A percentile compares a stretch with the other conserved stretches of the same genome.
phyloP scores from a whole-genome alignment of 1,140 invertebrate species.

The Aphelenchoides fujianensis region DNA sequence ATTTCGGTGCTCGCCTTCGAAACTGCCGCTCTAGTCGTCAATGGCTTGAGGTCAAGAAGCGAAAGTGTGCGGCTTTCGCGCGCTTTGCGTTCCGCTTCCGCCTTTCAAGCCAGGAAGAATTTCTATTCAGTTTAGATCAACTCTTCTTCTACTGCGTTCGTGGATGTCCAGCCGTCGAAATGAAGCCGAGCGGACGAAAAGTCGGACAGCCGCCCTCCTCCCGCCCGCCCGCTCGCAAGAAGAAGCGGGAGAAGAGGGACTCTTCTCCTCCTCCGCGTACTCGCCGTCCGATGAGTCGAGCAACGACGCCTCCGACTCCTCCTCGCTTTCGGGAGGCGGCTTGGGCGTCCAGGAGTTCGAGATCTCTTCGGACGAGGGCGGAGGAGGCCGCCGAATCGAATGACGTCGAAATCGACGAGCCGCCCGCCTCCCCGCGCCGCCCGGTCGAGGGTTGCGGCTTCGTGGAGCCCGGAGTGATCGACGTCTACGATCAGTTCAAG shows the following conservation, averaged over 20 bases:
- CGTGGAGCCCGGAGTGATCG: no score
- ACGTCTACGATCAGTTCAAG: neutral
- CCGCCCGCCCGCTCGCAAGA: neutral
- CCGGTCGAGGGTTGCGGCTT: no score
- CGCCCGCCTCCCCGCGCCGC: no score
- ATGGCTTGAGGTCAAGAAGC: neutral
- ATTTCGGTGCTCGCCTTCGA: no score
- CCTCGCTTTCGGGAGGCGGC: neutral
- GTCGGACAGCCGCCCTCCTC: neutral
- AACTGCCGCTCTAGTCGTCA: no score
- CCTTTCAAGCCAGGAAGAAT: no score
- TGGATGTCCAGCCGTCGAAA: no score
- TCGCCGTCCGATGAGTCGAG: neutral
- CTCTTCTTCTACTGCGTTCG: no score
- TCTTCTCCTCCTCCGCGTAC: no score
- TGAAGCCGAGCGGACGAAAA: neutral
- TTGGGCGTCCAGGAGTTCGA: neutral
- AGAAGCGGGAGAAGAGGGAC: neutral
- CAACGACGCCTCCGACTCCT: neutral
- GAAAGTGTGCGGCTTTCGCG: neutral
- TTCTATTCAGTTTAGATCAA: no score
- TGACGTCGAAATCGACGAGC: no score
- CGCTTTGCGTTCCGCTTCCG: neutral
- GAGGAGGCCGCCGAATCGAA: neutral
- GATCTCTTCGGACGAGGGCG: neutral